Conservation (phyloP, 2,888 invertebrate species). For the Conchocele bisecta region DNA sequence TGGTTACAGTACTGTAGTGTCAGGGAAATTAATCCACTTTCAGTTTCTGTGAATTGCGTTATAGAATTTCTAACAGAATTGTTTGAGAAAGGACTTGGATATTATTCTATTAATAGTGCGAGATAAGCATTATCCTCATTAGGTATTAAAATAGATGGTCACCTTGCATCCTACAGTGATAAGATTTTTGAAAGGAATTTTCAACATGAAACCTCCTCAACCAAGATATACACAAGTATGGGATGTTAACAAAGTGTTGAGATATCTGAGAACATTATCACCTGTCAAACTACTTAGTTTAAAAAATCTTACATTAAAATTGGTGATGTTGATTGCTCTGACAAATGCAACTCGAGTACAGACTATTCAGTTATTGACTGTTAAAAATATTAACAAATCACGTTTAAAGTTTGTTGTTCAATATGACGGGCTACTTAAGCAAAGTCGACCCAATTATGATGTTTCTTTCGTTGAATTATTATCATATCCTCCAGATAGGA, state of each 20-base stretch:
- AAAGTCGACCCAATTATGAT: no score
- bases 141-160: slow-evolving; percentile 16
- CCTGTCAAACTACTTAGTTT: slow-evolving; percentile 9
- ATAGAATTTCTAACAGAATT: no score
- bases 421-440: no score
- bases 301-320: slow-evolving; percentile 13
- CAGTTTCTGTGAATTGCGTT: slow-evolving; percentile 11
- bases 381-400: no score
- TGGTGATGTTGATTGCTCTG: slow-evolving; percentile 27
- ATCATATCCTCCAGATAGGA: no score
- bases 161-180: slow-evolving; percentile 47
- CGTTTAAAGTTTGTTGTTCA: no score
- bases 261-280: slow-evolving; percentile 11
- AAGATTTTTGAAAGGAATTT: slow-evolving; percentile 52
- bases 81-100: no score
- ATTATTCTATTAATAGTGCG: slow-evolving; percentile 46
- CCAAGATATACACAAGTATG: slow-evolving; percentile 23
- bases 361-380: no score
- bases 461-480: no score
- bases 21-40: slow-evolving; percentile 41
- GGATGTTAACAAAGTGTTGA: slow-evolving; percentile 24
- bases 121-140: slow-evolving; percentile 40
- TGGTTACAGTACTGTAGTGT: slow-evolving; percentile 50
- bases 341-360: slow-evolving; percentile 19
- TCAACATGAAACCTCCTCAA: slow-evolving; percentile 28